A percentile compares a stretch with the other conserved stretches of the same genome.
Evolutionary conservation across 2,888 invertebrate genomes (phyloP).

Genomic region (Synanthedon formicaeformis): DNA sequence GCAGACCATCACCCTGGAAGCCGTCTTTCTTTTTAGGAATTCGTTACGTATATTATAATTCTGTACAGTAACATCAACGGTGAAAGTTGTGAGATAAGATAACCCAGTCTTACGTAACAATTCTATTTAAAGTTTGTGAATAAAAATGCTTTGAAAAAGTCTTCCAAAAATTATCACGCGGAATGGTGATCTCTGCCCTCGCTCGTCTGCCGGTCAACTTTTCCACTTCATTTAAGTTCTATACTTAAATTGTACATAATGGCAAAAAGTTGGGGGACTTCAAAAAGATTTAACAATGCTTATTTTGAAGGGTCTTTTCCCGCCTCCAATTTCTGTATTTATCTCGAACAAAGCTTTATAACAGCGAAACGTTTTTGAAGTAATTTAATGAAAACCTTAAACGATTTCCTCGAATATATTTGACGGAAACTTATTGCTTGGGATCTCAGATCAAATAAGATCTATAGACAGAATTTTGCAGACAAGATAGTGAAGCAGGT

Average conservation of each 20-base stretch:
- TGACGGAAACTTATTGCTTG: not conserved
- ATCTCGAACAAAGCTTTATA: slow-evolving; percentile 35
- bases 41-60: no score
- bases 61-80: no score
- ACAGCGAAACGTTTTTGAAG: slow-evolving; percentile 1
- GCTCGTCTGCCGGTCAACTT: slow-evolving; percentile 44
- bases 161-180: slow-evolving; percentile 3
- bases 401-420: not conserved
- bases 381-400: not conserved
- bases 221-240: slow-evolving; percentile 68
- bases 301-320: slow-evolving; percentile 53
- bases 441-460: no score
- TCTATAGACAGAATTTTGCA: no score
- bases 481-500: no score
- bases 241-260: slow-evolving; percentile 64
- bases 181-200: slow-evolving; percentile 29
- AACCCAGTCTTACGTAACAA: no score
- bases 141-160: not conserved
- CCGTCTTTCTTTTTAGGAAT: no score
- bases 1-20: no score
- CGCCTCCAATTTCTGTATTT: slow-evolving; percentile 39
- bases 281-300: slow-evolving; percentile 68
- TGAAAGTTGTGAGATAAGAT: no score
- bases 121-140: no score
- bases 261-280: slow-evolving; percentile 56